Percentiles rank a stretch among this genome's conserved stretches.
Evolutionary conservation across 2,113 vertebrate genomes (phyloP).

Genomic region (Otolemur garnettii): DNA sequence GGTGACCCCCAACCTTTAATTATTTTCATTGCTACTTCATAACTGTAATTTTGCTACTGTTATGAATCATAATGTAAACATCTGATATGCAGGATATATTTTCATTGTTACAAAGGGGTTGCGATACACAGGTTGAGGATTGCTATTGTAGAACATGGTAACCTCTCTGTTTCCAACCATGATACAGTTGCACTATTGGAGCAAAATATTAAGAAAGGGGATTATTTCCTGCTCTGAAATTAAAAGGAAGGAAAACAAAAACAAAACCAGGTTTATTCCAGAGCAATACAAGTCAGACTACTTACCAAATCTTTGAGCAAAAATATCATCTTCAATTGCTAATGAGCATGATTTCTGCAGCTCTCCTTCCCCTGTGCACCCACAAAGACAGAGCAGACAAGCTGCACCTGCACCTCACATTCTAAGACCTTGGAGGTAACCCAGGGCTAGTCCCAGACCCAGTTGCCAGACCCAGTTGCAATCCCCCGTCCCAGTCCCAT

Average conservation of each 20-base stretch:
- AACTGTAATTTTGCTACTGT: too few relatives aligned
- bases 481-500: neutral
- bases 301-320: neutral
- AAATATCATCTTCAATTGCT: neutral
- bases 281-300: neutral
- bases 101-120: too few relatives aligned
- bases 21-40: too few relatives aligned
- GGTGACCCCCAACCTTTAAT: too few relatives aligned
- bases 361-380: too few relatives aligned
- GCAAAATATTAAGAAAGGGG: neutral
- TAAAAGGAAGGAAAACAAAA: neutral
- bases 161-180: neutral
- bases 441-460: neutral
- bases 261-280: neutral
- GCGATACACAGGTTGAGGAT: too few relatives aligned
- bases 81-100: too few relatives aligned
- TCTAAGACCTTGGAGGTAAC: neutral
- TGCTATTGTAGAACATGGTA: neutral
- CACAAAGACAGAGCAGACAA: neutral
- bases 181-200: neutral
- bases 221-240: neutral
- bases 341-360: neutral
- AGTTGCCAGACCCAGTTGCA: neutral
- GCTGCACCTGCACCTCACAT: neutral
- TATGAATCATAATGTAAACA: too few relatives aligned